Percentiles rank a stretch among this genome's conserved stretches.
Conservation (phyloP, 2,888 invertebrate species). For the Cetonia aurata region DNA sequence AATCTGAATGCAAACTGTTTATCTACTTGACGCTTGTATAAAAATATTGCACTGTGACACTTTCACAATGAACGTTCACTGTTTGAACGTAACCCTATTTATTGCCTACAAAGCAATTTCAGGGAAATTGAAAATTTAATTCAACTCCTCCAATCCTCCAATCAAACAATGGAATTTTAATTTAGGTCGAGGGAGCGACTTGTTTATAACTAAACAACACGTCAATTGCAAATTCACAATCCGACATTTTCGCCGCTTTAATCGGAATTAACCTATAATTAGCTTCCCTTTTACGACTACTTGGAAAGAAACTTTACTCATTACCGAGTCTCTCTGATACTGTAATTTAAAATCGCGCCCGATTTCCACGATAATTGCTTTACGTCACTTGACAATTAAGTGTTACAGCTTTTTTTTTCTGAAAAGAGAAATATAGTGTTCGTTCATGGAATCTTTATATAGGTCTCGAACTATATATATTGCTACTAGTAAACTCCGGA, state of each 20-base stretch:
- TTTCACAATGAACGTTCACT: too few relatives aligned
- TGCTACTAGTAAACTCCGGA: too few relatives aligned
- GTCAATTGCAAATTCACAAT: slow-evolving; percentile 14
- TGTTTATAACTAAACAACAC: slow-evolving; percentile 18
- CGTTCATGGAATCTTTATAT: too few relatives aligned
- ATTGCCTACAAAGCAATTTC: background rate
- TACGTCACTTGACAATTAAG: too few relatives aligned
- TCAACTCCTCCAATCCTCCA: too few relatives aligned
- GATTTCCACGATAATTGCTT: slow-evolving; percentile 30
- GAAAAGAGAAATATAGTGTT: too few relatives aligned
- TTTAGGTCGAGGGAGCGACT: background rate
- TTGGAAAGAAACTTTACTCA: slow-evolving; percentile 30
- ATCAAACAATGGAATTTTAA: slow-evolving; percentile 17
- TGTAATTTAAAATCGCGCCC: slow-evolving; percentile 22
- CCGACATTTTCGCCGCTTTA: slow-evolving; percentile 7
- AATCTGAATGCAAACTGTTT: too few relatives aligned
- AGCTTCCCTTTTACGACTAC: slow-evolving; percentile 30
- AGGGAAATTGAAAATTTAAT: slow-evolving; percentile 10
- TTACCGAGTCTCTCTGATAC: slow-evolving; percentile 11
- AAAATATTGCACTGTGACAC: background rate
- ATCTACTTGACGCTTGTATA: too few relatives aligned
- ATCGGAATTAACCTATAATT: slow-evolving; percentile 38
- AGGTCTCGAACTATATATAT: too few relatives aligned
- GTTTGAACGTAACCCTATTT: background rate
- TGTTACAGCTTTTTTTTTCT: too few relatives aligned